phyloP scores from a whole-genome alignment of 1,140 invertebrate species.

The Cydia fagiglandana region DNA sequence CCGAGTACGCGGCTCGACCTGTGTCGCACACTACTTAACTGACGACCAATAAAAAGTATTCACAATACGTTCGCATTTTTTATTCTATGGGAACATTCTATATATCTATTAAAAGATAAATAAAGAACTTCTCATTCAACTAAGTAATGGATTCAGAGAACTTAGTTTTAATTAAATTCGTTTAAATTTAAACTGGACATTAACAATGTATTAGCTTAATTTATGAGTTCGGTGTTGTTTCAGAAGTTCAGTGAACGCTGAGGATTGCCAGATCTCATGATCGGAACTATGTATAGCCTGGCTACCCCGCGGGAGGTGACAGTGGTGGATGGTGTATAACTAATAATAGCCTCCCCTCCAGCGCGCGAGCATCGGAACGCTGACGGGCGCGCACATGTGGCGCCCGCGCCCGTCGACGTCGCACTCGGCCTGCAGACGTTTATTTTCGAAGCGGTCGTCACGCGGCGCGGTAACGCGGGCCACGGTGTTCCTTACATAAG shows the following conservation, averaged over 20 bases:
- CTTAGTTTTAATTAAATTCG: conserved; percentile 1
- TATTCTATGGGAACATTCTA: conserved; percentile 35
- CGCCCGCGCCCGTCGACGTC: conserved; percentile 62
- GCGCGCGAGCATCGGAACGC: conserved; percentile 60
- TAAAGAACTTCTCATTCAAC: neutral
- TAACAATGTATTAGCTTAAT: conserved; percentile 32
- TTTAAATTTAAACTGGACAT: conserved; percentile 22
- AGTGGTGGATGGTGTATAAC: conserved; percentile 74
- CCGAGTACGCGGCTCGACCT: neutral
- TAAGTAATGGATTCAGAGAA: neutral
- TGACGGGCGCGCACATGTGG: conserved; percentile 74
- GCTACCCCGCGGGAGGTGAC: conserved; percentile 77
- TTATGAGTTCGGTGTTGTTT: conserved; percentile 50
- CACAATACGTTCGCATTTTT: conserved; percentile 37
- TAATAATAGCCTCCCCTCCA: conserved; percentile 79
- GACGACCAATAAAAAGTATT: neutral
- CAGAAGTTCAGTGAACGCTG: conserved; percentile 75
- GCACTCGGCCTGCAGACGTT: conserved; percentile 63
- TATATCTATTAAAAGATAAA: neutral
- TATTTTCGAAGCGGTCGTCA: conserved; percentile 76
- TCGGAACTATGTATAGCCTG: conserved; percentile 74
- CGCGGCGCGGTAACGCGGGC: conserved; percentile 74
- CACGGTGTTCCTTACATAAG: conserved; percentile 71
- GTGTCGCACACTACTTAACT: conserved; percentile 3
- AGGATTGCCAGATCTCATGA: conserved; percentile 72